Conservation (phyloP, 2,888 invertebrate species). For the Microctonus brassicae region DNA sequence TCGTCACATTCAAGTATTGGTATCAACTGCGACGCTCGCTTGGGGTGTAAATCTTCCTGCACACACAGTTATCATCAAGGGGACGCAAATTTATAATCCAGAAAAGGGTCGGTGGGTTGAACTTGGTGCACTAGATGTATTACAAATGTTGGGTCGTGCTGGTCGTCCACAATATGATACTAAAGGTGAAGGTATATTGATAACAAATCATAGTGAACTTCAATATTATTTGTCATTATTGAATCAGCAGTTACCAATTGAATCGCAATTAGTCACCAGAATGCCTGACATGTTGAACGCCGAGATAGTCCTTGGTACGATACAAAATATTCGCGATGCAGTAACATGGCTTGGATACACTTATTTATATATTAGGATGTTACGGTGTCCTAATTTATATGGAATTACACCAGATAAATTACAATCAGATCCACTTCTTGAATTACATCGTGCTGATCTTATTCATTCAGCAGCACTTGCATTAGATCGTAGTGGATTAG, state of each 20-base stretch:
- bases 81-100: constrained; percentile 98
- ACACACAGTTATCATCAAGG: constrained; percentile 98
- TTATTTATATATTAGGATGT: constrained; percentile 96
- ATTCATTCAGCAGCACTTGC: constrained; percentile 93
- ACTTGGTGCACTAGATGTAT: constrained; percentile 94
- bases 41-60: constrained; percentile 99
- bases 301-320: constrained; percentile 95
- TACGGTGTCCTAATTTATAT: constrained; percentile 90
- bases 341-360: constrained; percentile 97
- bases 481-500: constrained; percentile 93
- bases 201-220: constrained; percentile 98
- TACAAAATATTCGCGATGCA: constrained; percentile 91
- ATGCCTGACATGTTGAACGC: constrained; percentile 98
- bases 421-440: constrained; percentile 87
- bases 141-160: constrained; percentile 98
- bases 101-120: constrained; percentile 99
- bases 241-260: constrained; percentile 98
- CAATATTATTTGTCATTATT: constrained; percentile 97
- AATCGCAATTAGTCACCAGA: constrained; percentile 94
- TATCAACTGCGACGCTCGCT: constrained; percentile 97
- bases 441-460: constrained; percentile 92
- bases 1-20: constrained; percentile 96
- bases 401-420: constrained; percentile 82
- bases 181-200: constrained; percentile 96
- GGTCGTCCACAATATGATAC: constrained; percentile 96